Conservation (phyloP, 2,888 invertebrate species). For the Erannis defoliaria region DNA sequence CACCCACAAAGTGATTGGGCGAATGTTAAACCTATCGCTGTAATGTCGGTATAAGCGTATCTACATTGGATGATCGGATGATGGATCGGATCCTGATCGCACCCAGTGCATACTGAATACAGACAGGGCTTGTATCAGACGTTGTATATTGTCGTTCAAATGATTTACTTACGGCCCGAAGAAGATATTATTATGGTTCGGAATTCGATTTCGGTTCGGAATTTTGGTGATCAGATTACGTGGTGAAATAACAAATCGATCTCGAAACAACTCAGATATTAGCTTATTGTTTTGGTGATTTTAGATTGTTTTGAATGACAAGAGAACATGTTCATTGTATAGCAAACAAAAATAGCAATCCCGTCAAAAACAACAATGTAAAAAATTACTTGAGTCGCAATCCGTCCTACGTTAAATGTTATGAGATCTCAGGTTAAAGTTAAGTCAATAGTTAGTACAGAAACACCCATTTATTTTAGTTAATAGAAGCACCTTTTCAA, state of each 20-base stretch:
- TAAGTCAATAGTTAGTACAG: too few species aligned
- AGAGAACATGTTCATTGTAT: too few species aligned
- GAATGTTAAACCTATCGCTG: too few species aligned
- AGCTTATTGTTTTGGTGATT: constrained; percentile 1
- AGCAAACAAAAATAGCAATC: too few species aligned
- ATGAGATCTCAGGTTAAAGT: too few species aligned
- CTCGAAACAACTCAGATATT: constrained; percentile 18
- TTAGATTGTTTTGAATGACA: constrained; percentile 11
- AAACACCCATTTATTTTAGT: too few species aligned
- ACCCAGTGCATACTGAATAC: constrained; percentile 20
- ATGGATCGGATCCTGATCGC: constrained; percentile 8
- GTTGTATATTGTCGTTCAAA: constrained; percentile 24
- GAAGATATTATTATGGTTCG: constrained; percentile 25
- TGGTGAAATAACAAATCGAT: constrained; percentile 4
- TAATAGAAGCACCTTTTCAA: too few species aligned
- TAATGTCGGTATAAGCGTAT: too few species aligned
- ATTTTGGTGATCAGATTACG: constrained; percentile 26
- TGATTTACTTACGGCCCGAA: constrained; percentile 30
- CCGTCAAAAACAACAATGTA: too few species aligned
- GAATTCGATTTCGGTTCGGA: constrained; percentile 20
- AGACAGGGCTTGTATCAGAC: constrained; percentile 9
- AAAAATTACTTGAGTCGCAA: not conserved
- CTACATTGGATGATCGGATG: too few species aligned
- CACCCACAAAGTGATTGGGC: too few species aligned
- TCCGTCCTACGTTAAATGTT: too few species aligned